phyloP scores from a whole-genome alignment of 92 coral and sea anemone species.

The Pocillopora meandrina region DNA sequence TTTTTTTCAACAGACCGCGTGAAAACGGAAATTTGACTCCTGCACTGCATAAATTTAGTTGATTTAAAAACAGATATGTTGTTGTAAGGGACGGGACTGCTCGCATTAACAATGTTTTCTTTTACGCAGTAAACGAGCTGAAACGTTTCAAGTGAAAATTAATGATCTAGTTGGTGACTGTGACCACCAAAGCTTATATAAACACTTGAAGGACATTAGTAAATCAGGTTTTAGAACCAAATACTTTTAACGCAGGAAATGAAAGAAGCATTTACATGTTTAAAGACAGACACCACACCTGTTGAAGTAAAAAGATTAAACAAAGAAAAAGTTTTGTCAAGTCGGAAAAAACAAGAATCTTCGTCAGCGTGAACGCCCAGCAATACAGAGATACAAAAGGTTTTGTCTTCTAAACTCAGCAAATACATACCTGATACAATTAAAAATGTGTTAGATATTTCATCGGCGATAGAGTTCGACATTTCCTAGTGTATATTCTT shows the following conservation, averaged over 20 bases:
- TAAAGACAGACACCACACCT: conserved; percentile 3
- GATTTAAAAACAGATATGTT: background rate
- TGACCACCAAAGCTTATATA: background rate
- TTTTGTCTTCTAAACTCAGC: no score
- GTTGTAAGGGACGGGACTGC: background rate
- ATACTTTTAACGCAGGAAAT: conserved; percentile 24
- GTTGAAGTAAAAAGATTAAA: background rate
- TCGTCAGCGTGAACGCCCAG: conserved; percentile 14
- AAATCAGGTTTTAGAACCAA: background rate
- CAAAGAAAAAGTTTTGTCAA: background rate
- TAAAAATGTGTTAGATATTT: no score
- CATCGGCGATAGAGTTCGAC: no score
- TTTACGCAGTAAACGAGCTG: background rate
- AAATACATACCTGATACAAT: no score
- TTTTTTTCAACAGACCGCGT: background rate
- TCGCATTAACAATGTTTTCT: background rate
- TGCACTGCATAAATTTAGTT: background rate
- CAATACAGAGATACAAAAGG: background rate
- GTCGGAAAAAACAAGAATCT: background rate
- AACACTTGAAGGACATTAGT: background rate
- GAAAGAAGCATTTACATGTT: background rate
- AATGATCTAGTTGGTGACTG: background rate
- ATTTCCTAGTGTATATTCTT: background rate
- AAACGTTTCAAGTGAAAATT: background rate
- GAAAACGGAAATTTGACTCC: conserved; percentile 15